Percentiles rank a stretch among this genome's conserved stretches.
phyloP scores from a whole-genome alignment of 2,888 invertebrate species.

The Atethmia centrago region DNA sequence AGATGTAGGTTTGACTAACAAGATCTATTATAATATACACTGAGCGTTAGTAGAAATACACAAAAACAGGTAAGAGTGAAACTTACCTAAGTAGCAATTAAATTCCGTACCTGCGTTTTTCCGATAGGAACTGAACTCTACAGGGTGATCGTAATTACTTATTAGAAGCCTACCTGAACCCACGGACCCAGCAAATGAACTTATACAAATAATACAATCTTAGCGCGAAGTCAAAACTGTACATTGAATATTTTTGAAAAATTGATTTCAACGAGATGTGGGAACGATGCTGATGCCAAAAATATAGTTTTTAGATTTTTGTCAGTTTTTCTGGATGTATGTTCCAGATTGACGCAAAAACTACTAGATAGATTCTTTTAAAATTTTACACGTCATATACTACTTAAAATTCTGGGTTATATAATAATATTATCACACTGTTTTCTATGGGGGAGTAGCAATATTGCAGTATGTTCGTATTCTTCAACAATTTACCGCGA shows the following conservation, averaged over 20 bases:
- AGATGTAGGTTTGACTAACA: neutral
- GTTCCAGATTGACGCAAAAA: no score
- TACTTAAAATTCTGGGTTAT: no score
- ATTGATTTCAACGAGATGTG: neutral
- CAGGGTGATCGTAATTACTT: constrained; percentile 11
- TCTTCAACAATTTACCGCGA: neutral
- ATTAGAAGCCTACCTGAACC: constrained; percentile 2
- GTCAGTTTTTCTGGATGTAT: neutral
- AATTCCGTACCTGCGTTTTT: constrained; percentile 18
- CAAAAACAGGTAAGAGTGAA: constrained; percentile 3
- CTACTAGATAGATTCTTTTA: no score
- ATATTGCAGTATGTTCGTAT: neutral
- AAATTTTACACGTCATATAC: no score
- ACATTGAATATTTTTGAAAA: neutral
- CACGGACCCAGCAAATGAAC: neutral
- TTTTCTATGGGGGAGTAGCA: neutral
- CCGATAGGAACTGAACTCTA: neutral
- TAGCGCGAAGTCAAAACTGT: neutral
- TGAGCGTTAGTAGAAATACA: neutral
- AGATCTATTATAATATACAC: neutral
- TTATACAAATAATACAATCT: neutral
- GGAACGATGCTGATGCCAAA: no score
- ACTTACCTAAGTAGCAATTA: constrained; percentile 13
- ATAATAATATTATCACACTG: no score
- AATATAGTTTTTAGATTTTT: neutral